Conservation (phyloP, 53 echinoderm and acorn worm species). For the Henricia sp. region DNA sequence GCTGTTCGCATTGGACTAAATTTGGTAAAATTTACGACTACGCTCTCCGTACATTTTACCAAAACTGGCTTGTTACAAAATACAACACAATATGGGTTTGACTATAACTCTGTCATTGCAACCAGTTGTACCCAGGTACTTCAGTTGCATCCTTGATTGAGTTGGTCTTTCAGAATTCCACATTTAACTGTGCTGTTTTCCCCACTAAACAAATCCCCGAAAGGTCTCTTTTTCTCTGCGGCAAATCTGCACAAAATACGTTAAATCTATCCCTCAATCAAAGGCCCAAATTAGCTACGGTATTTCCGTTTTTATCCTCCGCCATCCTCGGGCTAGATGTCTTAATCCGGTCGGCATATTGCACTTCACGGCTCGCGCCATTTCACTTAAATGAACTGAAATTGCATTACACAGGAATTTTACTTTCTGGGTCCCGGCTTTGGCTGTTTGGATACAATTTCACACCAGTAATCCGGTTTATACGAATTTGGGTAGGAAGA, state of each 20-base stretch:
- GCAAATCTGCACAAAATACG: background rate
- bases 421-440: background rate
- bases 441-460: constrained; percentile 42
- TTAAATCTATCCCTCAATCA: constrained; percentile 20
- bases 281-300: background rate
- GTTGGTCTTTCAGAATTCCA: background rate
- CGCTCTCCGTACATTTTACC: too few relatives aligned
- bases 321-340: background rate
- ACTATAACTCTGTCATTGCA: too few relatives aligned
- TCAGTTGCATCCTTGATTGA: background rate
- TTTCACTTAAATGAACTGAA: constrained; percentile 28
- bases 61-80: too few relatives aligned
- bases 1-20: too few relatives aligned
- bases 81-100: too few relatives aligned
- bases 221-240: too few relatives aligned
- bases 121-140: too few relatives aligned
- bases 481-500: too few relatives aligned
- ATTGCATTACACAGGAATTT: constrained; percentile 40
- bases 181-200: too few relatives aligned
- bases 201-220: too few relatives aligned
- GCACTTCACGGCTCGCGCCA: background rate
- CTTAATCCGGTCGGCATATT: background rate
- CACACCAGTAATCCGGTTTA: constrained; percentile 17
- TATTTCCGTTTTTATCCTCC: background rate
- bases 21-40: too few relatives aligned